Conservation (phyloP, 2,797 vertebrate genomes). For the Silurus lanzhouensis region DNA sequence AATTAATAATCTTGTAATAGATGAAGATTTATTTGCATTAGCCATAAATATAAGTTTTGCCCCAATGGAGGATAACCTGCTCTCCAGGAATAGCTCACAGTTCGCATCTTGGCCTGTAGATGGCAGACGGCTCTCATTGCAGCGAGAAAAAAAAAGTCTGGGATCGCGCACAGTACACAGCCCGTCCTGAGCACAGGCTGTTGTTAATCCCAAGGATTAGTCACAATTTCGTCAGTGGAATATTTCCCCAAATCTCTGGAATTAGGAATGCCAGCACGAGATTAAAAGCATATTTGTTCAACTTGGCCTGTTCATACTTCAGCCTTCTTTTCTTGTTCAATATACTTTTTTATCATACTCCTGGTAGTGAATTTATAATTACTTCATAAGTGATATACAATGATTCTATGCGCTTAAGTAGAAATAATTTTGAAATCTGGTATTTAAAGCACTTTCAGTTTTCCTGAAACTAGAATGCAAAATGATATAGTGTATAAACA, state of each 20-base stretch:
- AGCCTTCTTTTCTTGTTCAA: not conserved
- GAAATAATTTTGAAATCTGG: not conserved
- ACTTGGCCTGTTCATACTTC: not conserved
- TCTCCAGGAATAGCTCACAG: conserved; percentile 26
- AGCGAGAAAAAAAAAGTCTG: not conserved
- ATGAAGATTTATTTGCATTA: conserved; percentile 64
- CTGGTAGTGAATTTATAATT: not conserved
- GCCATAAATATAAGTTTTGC: conserved; percentile 42
- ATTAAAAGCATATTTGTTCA: conserved; percentile 1
- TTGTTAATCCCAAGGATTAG: conserved; percentile 5
- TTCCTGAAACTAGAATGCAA: not conserved
- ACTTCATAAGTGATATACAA: not conserved
- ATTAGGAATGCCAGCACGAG: not conserved
- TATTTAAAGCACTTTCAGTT: conserved; percentile 6
- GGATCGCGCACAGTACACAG: not conserved
- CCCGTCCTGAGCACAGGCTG: not conserved
- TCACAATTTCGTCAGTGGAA: not conserved
- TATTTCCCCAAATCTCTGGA: not conserved
- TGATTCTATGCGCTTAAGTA: not conserved
- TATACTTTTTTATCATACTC: not conserved
- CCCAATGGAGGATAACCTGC: conserved; percentile 13
- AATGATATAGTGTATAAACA: not conserved
- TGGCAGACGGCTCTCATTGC: not conserved
- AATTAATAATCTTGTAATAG: conserved; percentile 62
- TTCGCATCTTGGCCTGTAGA: conserved; percentile 5